phyloP scores from a whole-genome alignment of 1,140 invertebrate genomes.

The Drosophila kikkawai region DNA sequence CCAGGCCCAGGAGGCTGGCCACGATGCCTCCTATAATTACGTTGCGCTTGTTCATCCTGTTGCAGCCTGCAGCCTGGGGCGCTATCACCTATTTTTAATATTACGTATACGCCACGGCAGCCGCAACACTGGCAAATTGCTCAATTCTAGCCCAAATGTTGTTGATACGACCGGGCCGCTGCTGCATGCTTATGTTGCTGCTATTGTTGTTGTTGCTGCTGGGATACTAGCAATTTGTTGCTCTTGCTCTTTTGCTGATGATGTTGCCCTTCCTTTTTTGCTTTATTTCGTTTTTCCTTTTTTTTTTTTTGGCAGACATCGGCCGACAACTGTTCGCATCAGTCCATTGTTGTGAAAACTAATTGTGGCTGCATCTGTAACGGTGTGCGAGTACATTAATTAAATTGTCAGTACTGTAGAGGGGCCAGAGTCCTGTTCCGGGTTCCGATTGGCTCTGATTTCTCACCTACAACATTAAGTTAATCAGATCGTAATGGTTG shows the following conservation, averaged over 20 bases:
- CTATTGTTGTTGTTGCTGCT: conserved; percentile 9
- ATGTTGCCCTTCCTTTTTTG: conserved; percentile 39
- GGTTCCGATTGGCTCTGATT: conserved; percentile 2
- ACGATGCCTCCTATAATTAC: conserved; percentile 74
- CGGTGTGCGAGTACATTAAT: conserved; percentile 37
- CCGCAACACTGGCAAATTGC: conserved; percentile 67
- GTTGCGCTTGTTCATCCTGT: conserved; percentile 78
- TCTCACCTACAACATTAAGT: conserved; percentile 16
- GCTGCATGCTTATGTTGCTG: conserved; percentile 49
- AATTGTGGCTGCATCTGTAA: conserved; percentile 41
- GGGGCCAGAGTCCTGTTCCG: conserved; percentile 36
- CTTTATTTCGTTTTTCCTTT: conserved; percentile 19
- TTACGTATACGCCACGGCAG: conserved; percentile 60
- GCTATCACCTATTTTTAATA: conserved; percentile 77
- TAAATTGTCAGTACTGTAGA: conserved; percentile 33
- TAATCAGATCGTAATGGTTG: conserved; percentile 16
- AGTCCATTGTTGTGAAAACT: conserved; percentile 76
- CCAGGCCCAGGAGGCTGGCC: conserved; percentile 69
- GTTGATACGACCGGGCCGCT: conserved; percentile 52
- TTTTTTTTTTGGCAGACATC: conserved; percentile 78
- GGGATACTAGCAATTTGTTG: conserved; percentile 41
- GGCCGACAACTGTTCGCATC: conserved; percentile 79
- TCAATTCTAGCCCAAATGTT: conserved; percentile 67
- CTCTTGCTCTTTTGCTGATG: conserved; percentile 19
- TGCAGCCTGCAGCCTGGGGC: conserved; percentile 49